Evolutionary conservation across 30 jellyfish, hydroid and myxozoan species (phyloP).

Genomic region (Aurelia sp.): DNA sequence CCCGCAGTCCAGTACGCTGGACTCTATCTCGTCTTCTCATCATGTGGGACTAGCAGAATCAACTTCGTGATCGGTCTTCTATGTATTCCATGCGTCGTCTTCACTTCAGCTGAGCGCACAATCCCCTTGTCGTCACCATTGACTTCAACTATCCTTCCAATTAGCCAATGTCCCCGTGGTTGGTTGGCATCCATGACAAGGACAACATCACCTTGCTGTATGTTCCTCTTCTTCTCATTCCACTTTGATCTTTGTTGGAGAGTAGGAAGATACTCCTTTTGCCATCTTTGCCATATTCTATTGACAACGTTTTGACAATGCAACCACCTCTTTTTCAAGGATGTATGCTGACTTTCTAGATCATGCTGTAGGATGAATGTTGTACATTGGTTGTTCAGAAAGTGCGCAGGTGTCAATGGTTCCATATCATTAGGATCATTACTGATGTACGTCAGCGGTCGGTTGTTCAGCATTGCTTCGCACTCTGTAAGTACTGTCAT

Average conservation of each 20-base stretch:
- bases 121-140: constrained; percentile 33
- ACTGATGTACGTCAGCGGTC: constrained; percentile 38
- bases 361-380: constrained; percentile 31
- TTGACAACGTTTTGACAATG: constrained; percentile 13
- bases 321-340: too few relatives aligned
- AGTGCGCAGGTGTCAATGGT: constrained; percentile 48
- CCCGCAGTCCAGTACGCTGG: constrained; percentile 60
- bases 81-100: constrained; percentile 8
- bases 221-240: constrained; percentile 33
- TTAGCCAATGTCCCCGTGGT: constrained; percentile 44
- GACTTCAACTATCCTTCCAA: constrained; percentile 33
- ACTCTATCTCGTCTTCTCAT: constrained; percentile 44
- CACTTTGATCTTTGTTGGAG: constrained; percentile 42
- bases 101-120: constrained; percentile 32
- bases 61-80: constrained; percentile 33
- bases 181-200: constrained; percentile 38
- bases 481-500: constrained; percentile 44
- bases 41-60: constrained; percentile 31
- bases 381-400: background rate
- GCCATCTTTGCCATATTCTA: background rate
- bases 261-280: background rate
- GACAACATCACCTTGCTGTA: constrained; percentile 20
- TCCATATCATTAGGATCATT: constrained; percentile 30
- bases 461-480: constrained; percentile 37
- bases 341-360: background rate